Evolutionary conservation across 1,140 invertebrate species (phyloP), one percentile per base, ranked within the genome.

Genomic region (Drosophila sproati): DNA sequence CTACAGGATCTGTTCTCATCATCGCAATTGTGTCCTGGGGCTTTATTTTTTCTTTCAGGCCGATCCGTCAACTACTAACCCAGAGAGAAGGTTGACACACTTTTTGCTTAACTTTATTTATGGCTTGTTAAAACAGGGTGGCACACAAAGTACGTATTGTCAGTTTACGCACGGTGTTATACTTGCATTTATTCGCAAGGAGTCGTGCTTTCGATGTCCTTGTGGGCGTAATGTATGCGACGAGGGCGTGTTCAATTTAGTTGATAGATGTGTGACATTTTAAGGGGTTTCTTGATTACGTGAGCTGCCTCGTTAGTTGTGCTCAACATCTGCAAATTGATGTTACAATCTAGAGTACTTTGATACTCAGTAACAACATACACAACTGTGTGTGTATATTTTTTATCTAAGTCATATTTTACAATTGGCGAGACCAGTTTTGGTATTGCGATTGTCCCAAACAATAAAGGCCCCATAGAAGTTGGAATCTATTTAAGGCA

Each of bases 71-170:
- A 71, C 68, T 68, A 73, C 67, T 43, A 54, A 20, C 20, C 20
- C 20, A 20, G 20, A 1, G 68, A 64, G 57, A 69, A 77, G 76
- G 76, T 79, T 79, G 64, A 60, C 70, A 79, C 43, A 78, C 78
- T 82, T 82, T 70, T 87, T 87, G 83, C 64, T 77, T 79, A 57
- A 34, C 43, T 62, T 87, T 87, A 88, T 88, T 82, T 82, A 88
- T 87, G 83, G 73, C 48, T 31, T 67, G 50, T 68, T 75, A 82
- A 77, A 87, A 77, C 63, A 70, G 20, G 20, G 20, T 20, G 20
- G 20, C 20, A 20, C 20, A 20, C 20, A 20, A 20, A 20, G 48
- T 72, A 63, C 54, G 41, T 63, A 39, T 59, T 67, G 52, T 71
- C 51, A 72, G 71, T 86, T 68, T 73, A 61, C 62, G 73, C 69